Percentiles rank a stretch among this genome's conserved stretches.
Evolutionary conservation across 2,797 vertebrate species (phyloP).

Genomic region (Chaenodraco wilsoni): DNA sequence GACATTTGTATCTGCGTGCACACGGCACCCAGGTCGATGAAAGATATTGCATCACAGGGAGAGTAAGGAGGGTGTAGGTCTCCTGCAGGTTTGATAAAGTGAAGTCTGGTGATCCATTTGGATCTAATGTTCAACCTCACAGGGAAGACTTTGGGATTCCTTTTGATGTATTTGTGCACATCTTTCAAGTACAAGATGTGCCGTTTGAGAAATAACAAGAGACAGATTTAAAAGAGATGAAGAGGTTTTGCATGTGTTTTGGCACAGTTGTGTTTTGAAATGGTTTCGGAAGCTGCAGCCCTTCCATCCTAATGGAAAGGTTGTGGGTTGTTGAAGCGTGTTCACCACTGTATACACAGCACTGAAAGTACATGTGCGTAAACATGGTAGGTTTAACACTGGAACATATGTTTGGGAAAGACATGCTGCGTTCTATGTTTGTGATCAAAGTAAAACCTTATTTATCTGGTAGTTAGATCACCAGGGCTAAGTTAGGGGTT

Average conservation of each 20-base stretch:
- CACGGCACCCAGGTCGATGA: not conserved
- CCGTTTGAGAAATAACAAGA: not conserved
- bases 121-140: not conserved
- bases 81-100: conserved; percentile 27
- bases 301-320: too few relatives aligned
- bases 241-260: too few relatives aligned
- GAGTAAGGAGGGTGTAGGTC: not conserved
- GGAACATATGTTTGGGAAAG: too few relatives aligned
- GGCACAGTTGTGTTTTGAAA: too few relatives aligned
- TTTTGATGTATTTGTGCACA: not conserved
- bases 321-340: too few relatives aligned
- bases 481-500: not conserved
- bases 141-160: not conserved
- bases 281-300: too few relatives aligned
- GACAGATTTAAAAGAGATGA: not conserved
- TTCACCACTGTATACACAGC: too few relatives aligned
- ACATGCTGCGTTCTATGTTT: too few relatives aligned
- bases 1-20: conserved; percentile 1
- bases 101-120: conserved; percentile 12
- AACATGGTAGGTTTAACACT: too few relatives aligned
- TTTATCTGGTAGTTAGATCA: not conserved
- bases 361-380: too few relatives aligned
- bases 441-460: not conserved
- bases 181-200: not conserved
- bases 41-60: conserved; percentile 3